These are phyloP conservation scores for Diadromus collaris DNA, from an alignment of 2,888 invertebrate species.

Conservation along the genomic window DNA sequence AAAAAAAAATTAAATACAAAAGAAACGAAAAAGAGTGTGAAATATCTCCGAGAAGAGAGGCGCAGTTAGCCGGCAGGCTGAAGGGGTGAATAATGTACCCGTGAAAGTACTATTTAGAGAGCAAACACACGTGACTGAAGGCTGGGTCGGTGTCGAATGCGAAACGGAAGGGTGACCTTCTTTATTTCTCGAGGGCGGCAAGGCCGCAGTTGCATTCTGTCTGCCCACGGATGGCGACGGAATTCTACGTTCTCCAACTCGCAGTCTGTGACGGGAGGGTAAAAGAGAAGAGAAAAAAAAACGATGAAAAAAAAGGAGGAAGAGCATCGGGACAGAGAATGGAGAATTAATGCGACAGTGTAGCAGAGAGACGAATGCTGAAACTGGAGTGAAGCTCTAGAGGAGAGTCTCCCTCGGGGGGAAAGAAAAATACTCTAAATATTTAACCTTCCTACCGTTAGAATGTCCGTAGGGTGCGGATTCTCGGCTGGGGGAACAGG, in stretches of 20 bases:
- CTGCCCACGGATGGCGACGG: slow-evolving; percentile 12
- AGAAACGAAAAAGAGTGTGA: slow-evolving; percentile 4
- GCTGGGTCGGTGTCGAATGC: slow-evolving; percentile 9
- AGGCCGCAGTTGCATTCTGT: slow-evolving; percentile 39
- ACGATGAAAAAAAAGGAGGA: not conserved
- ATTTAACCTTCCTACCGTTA: slow-evolving; percentile 58
- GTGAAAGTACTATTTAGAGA: slow-evolving; percentile 58
- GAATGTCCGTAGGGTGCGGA: slow-evolving; percentile 17
- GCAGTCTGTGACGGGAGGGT: not conserved
- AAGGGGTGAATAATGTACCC: slow-evolving; percentile 55
- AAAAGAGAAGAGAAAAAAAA: not conserved
- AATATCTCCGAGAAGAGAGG: slow-evolving; percentile 15
- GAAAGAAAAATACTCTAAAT: slow-evolving; percentile 64
- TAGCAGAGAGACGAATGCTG: slow-evolving; percentile 30
- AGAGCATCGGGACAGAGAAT: not conserved
- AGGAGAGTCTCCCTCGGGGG: slow-evolving; percentile 27
- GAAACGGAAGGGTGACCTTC: slow-evolving; percentile 37
- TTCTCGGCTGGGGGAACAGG: slow-evolving; percentile 51
- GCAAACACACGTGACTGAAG: slow-evolving; percentile 54
- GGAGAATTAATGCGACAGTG: slow-evolving; percentile 12
- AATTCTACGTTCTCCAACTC: slow-evolving; percentile 27
- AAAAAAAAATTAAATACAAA: not conserved
- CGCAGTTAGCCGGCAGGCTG: slow-evolving; percentile 11
- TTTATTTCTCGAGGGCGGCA: slow-evolving; percentile 16
- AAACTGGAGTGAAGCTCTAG: slow-evolving; percentile 30